Evolutionary conservation across 2,888 invertebrate species (phyloP).

Genomic region (Polyommatus iphigenia): DNA sequence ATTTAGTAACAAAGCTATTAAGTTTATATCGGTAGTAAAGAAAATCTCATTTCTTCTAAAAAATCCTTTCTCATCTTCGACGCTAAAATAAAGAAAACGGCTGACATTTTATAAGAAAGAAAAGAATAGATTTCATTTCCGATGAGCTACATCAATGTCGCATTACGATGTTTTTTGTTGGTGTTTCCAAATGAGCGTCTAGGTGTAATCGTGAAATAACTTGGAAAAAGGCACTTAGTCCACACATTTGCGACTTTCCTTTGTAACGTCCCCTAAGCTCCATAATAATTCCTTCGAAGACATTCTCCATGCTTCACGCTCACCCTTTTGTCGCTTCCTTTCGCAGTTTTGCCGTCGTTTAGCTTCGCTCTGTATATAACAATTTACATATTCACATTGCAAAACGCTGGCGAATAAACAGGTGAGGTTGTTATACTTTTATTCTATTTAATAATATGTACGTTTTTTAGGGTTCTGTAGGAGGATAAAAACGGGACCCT

Average conservation of each 20-base stretch:
- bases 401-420: conserved; percentile 10
- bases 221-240: conserved; percentile 70
- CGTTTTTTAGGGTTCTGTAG: no score
- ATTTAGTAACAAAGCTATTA: not conserved
- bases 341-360: conserved; percentile 43
- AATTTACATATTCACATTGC: conserved; percentile 4
- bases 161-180: conserved; percentile 54
- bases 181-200: conserved; percentile 38
- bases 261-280: conserved; percentile 47
- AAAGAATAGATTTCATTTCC: conserved; percentile 37
- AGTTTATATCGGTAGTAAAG: not conserved
- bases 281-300: conserved; percentile 61
- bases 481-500: no score
- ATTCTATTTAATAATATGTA: not conserved
- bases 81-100: conserved; percentile 1
- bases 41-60: not conserved
- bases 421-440: not conserved
- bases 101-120: conserved; percentile 4
- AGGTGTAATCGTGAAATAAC: conserved; percentile 56
- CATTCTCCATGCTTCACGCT: conserved; percentile 62
- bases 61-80: conserved; percentile 4
- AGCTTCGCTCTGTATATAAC: conserved; percentile 35
- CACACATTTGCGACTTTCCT: conserved; percentile 53
- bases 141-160: conserved; percentile 41
- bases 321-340: conserved; percentile 52